Evolutionary conservation across 2,113 vertebrate genomes (phyloP), one percentile per base, ranked within the genome.

Genomic region (Siniperca chuatsi): DNA sequence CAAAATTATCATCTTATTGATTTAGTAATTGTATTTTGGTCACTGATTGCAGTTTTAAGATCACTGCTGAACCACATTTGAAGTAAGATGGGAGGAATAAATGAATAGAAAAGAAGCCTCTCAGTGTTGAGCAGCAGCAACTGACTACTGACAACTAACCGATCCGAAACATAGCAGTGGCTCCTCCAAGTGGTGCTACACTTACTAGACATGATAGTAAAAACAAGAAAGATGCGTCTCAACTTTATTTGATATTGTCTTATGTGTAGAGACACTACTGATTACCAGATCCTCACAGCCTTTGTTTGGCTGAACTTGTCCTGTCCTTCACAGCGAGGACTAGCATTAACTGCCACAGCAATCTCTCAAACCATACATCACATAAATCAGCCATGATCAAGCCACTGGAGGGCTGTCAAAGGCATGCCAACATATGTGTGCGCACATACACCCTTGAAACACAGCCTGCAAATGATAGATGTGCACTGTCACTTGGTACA

Each of bases 101-200:
- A 82, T 64, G 2, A 78, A 70, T 2, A 65, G 16, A 67, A 69
- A 71, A 35, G 33, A 25, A 29, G 62, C 10, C n/a, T 25, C 48
- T 55, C 35, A 42, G 54, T 6, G 50, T 25, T 37, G 73, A 78
- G 61, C 7, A 35, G 61, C 33, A 79, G 65, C 61, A 40, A 48
- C 76, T 12, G 54, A 21, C n/a, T 60, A 25, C 25, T 25, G 25
- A 25, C 25, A 25, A 25, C 25, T 25, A 25, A 25, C 25, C 25
- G 42, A 87, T 44, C 9, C 37, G 15, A 67, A 75, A 72, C 62
- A 85, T 25, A 84, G 69, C 87, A 58, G 71, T 90, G 90, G 89
- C 92, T 85, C 91, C 92, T 89, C 92, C 90, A 83, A 83, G 90
- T 92, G 92, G 92, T 50, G 62, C 67, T 25, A 8, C 29, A 6